Base-by-base conservation (phyloP, 2,888 invertebrate genomes). In the Antheraea yamamai region DNA sequence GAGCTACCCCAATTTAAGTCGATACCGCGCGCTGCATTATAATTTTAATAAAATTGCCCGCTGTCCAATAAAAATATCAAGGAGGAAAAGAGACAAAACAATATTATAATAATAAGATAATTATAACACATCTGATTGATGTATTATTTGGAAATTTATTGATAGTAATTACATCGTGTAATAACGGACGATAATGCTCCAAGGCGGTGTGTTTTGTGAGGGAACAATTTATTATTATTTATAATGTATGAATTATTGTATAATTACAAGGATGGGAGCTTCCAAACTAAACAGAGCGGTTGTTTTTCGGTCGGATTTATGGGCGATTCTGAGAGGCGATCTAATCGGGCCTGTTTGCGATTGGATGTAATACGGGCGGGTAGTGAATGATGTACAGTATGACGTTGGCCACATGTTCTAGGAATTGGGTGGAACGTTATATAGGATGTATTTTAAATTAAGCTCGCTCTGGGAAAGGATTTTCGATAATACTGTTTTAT, bases 111-210 rank as follows among this genome's bases (percentile, higher is more conserved):
- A 88, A 89, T 87, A 89, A 89, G 88, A 89, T 93, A 94, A 94
- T 94, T 94, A 94, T 95, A 94, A 95, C 94, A 94, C 94, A 91
- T 94, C 94, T 94, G 94, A 95, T 95, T 94, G 94, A 95, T 94
- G 94, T 93, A 94, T 93, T 94, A 95, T 95, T 94, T 92, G 92
- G 90, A 94, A 94, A 95, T 94, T 95, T 95, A 95, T 95, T 91
- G 94, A 87, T 82, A 89, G 91, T 95, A 95, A 95, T 95, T 94
- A 95, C 93, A 94, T 94, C 92, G 90, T 92, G 92, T 94, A 94
- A 94, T 94, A 93, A 92, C 90, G 90, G 91, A 86, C 84, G 91
- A 93, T 94, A 94, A 94, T 94, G 89, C 90, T 84, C 85, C 84
- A 84, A 83, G 81, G 84, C 79, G 81, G 79, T 82, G 47, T 83